Base-by-base conservation (phyloP, 2,888 invertebrate species). In the Norana najaformis region DNA sequence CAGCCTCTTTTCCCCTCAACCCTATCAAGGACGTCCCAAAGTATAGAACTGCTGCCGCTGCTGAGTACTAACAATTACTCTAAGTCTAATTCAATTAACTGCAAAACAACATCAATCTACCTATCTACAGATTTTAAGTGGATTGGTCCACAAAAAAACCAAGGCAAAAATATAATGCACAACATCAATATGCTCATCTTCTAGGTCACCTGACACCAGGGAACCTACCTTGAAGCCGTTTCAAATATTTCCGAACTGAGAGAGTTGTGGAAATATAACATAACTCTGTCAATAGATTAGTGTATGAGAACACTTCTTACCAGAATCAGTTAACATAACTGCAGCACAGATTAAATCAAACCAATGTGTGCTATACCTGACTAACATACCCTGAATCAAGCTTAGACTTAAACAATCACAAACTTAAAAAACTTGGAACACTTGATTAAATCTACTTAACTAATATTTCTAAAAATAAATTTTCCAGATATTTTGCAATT, bases 231-330 rank as follows among this genome's bases (percentile, higher is more conserved):
- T 85, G 85, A 8, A 85, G 85, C 85, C 37, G 35, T 85, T 85
- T 85, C 85, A 85, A 85, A 85, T 85, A 85, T 85, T 85, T 85
- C 85, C 85, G 85, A 85, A 85, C 85, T 85, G 85, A 85, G 35
- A 85, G 37, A 35, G 85, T 85, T 36, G 85, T 85, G 85, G 85
- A 36, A 85, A 85, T 36, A 85, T 85, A 85, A 85, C 85, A 85
- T 36, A 85, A 85, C 35, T 85, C 35, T 85, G 85, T 85, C 37
- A 85, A 85, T 85, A 36, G 37, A 85, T 85, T 85, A 36, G 85
- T 36, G 18, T n/a, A 85, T 35, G 85, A 85, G 30, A 85, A 85
- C 8, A 36, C 16, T 37, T 35, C 85, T 85, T 5, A 85, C 20
- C 37, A 85, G 37, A 83, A 36, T 83, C 30, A 30, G 35, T 34